Percentiles rank a stretch among this genome's conserved stretches.
phyloP scores from a whole-genome alignment of 2,113 vertebrate genomes.

The Ornithorhynchus anatinus region DNA sequence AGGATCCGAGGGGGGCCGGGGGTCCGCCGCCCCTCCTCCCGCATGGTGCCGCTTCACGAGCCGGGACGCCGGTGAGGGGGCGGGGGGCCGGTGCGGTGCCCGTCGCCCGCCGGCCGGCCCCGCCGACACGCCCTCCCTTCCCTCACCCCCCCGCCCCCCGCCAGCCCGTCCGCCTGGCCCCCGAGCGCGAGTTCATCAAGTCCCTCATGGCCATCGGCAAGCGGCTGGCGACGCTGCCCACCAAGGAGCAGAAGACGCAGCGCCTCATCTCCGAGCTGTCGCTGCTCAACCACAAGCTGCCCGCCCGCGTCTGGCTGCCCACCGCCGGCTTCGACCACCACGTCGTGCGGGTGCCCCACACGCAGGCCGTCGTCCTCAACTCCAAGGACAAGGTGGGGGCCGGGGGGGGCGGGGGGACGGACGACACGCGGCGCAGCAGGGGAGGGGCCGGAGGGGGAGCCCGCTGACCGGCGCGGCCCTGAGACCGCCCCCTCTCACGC shows the following conservation, averaged over 20 bases:
- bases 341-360: constrained; percentile 90
- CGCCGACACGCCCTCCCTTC: background rate
- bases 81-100: background rate
- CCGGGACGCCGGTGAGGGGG: background rate
- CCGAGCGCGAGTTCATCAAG: constrained; percentile 94
- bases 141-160: background rate
- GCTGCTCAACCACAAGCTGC: constrained; percentile 94
- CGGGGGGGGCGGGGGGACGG: background rate
- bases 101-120: background rate
- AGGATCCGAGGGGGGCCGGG: too few species aligned
- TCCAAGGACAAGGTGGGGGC: constrained; percentile 92
- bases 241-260: constrained; percentile 96
- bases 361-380: constrained; percentile 93
- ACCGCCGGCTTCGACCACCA: constrained; percentile 91
- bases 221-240: constrained; percentile 90
- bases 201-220: constrained; percentile 94
- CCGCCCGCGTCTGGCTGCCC: constrained; percentile 91
- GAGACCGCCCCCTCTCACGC: background rate
- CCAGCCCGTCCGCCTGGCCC: constrained; percentile 87
- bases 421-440: background rate
- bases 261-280: constrained; percentile 92
- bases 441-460: background rate
- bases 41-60: background rate
- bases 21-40: background rate
- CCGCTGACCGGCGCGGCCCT: background rate